Percentiles rank a stretch among this genome's conserved stretches.
These are phyloP conservation scores for Nasonia oneida DNA, from an alignment of 2,888 invertebrate species.

Conservation along the genomic window DNA sequence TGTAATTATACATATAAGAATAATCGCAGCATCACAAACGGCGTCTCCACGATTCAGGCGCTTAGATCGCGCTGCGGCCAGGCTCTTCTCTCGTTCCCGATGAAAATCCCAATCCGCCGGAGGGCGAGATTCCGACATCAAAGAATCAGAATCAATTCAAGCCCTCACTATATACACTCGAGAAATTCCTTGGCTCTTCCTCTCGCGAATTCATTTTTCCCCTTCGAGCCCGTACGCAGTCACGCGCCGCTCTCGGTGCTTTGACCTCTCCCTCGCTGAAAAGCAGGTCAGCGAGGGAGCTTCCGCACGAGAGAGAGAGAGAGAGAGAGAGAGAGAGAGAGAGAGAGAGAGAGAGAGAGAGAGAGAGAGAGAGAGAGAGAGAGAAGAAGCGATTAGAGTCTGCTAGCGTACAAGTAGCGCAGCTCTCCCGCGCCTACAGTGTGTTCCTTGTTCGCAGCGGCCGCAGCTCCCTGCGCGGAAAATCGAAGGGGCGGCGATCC, in stretches of 20 bases:
- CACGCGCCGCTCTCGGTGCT: not conserved
- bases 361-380: not conserved
- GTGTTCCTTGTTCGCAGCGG: not conserved
- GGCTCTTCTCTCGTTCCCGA: not conserved
- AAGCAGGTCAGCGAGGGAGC: not conserved
- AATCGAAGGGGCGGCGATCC: not conserved
- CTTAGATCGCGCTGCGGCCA: no score
- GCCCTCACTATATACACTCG: not conserved
- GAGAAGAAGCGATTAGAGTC: not conserved
- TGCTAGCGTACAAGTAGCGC: not conserved
- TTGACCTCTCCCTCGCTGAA: not conserved
- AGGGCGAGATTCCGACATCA: not conserved
- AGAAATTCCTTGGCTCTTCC: not conserved
- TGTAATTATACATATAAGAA: no score
- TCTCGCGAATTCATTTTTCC: not conserved
- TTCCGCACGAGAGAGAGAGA: not conserved
- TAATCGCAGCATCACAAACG: no score
- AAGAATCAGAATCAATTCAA: not conserved
- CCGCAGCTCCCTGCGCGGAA: not conserved
- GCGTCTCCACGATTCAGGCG: no score
- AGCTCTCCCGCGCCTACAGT: not conserved
- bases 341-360: no score
- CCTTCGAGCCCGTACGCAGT: not conserved
- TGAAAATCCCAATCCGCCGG: not conserved
- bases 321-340: no score